These are phyloP conservation scores for Tachysurus vachellii DNA, from an alignment of 2,113 vertebrate species.

Conservation along the genomic window DNA sequence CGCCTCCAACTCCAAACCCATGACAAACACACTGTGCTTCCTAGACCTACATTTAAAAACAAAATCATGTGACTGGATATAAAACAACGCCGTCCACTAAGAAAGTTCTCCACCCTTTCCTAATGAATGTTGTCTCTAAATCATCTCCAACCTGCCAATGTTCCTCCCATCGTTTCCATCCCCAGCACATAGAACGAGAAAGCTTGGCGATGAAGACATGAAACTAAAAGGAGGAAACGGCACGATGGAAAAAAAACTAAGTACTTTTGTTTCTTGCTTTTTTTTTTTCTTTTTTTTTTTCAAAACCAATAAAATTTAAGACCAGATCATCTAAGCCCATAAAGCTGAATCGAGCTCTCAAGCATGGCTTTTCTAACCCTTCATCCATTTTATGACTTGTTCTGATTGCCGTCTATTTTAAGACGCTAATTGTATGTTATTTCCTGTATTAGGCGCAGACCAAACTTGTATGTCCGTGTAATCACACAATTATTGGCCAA, in stretches of 20 bases:
- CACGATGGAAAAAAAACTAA: conserved; percentile 1
- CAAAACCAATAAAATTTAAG: conserved; percentile 13
- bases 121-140: conserved; percentile 43
- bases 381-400: conserved; percentile 50
- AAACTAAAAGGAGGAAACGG: conserved; percentile 4
- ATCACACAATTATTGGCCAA: conserved; percentile 40
- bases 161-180: conserved; percentile 6
- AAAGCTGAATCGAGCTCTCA: background rate
- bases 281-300: background rate
- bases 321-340: background rate
- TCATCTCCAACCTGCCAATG: conserved; percentile 64
- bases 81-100: background rate
- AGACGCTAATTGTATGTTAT: conserved; percentile 26
- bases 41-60: background rate
- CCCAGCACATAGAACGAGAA: conserved; percentile 9
- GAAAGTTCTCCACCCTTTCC: background rate
- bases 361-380: background rate
- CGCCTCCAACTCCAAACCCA: background rate
- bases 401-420: conserved; percentile 34
- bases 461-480: conserved; percentile 44
- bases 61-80: background rate
- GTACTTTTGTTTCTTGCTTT: too few species aligned
- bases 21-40: too few species aligned
- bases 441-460: conserved; percentile 44
- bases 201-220: background rate